phyloP scores from a whole-genome alignment of 2,113 vertebrate species.

The Grammomys surdaster region DNA sequence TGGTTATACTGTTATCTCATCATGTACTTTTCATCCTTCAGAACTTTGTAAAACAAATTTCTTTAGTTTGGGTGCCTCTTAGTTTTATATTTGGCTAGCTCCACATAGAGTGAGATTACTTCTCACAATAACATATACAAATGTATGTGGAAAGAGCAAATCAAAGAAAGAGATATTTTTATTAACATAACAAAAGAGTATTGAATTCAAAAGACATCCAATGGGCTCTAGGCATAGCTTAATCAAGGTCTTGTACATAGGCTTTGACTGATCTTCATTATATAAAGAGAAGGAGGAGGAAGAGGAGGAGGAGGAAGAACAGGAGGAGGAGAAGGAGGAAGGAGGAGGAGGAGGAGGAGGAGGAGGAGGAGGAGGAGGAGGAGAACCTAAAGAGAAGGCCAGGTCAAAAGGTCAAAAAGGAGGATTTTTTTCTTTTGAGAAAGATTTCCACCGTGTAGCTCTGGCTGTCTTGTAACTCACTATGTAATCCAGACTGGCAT shows the following conservation, averaged over 20 bases:
- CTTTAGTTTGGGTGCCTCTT: background rate
- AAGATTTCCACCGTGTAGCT: background rate
- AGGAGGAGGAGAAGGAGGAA: no score
- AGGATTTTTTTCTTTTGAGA: background rate
- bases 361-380: background rate
- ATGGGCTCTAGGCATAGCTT: background rate
- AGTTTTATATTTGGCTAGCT: background rate
- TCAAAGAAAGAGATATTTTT: background rate
- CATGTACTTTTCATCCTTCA: background rate
- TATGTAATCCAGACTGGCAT: background rate
- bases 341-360: no score
- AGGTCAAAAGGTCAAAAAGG: background rate
- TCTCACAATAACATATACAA: background rate
- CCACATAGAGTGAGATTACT: background rate
- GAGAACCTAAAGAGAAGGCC: background rate
- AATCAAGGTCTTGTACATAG: background rate
- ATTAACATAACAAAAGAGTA: background rate
- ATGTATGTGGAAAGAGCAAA: background rate
- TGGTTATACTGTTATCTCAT: background rate
- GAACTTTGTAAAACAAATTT: background rate
- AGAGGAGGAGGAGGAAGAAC: no score
- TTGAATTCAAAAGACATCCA: background rate
- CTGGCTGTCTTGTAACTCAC: background rate
- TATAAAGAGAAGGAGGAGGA: no score
- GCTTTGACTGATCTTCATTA: background rate